These are phyloP conservation scores for Callyntrura guangdongensis DNA, from an alignment of 2,888 invertebrate genomes.

Conservation along the genomic window DNA sequence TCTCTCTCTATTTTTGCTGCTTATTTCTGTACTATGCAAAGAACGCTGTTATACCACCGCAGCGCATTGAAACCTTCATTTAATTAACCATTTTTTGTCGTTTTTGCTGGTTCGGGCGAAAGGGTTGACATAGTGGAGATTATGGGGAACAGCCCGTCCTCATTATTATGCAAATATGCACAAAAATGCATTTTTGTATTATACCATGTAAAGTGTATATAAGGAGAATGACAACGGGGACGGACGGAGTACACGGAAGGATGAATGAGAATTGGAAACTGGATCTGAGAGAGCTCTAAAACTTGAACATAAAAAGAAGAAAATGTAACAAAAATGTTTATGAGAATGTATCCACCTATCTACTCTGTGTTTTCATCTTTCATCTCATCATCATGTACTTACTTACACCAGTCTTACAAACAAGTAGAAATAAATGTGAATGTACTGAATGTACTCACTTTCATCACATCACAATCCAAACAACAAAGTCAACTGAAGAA, in stretches of 20 bases:
- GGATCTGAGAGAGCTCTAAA: neutral
- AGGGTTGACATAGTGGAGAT: too few relatives aligned
- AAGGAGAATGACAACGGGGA: neutral
- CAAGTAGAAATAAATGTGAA: too few relatives aligned
- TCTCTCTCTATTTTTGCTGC: too few relatives aligned
- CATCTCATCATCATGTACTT: neutral
- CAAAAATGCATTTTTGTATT: constrained; percentile 3
- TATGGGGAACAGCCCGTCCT: neutral
- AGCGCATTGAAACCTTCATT: too few relatives aligned
- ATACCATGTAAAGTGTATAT: neutral
- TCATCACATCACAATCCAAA: constrained; percentile 13
- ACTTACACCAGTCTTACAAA: too few relatives aligned
- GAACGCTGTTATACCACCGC: too few relatives aligned
- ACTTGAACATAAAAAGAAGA: neutral
- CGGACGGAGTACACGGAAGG: neutral
- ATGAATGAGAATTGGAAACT: neutral
- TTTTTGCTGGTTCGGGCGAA: too few relatives aligned
- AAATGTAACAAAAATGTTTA: neutral
- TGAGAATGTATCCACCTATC: neutral
- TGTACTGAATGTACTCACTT: too few relatives aligned
- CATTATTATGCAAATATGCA: constrained; percentile 40
- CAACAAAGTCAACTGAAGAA: constrained; percentile 32
- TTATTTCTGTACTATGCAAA: too few relatives aligned
- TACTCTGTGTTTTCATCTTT: too few relatives aligned
- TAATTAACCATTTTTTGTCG: too few relatives aligned